Conservation (phyloP, 2,888 invertebrate species). For the Calliphora vomitoria region DNA sequence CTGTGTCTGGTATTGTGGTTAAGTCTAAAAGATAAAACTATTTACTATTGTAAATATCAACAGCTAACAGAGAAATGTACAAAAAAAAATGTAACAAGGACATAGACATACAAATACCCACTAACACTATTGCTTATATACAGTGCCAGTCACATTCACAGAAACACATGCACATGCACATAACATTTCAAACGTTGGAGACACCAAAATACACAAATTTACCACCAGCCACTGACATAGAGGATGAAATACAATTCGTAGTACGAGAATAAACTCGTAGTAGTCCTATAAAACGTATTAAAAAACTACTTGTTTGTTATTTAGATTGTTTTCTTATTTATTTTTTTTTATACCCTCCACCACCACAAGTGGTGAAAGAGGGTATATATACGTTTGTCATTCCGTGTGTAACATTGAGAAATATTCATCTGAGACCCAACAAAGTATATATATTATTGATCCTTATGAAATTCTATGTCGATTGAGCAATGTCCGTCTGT, state of each 20-base stretch:
- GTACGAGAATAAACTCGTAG: neutral
- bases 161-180: neutral
- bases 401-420: no score
- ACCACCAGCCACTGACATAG: slow-evolving; percentile 24
- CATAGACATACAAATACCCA: slow-evolving; percentile 17
- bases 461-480: no score
- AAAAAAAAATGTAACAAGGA: neutral
- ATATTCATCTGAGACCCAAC: no score
- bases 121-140: neutral
- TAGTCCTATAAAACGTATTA: slow-evolving; percentile 15
- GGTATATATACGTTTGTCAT: no score
- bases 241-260: slow-evolving; percentile 42
- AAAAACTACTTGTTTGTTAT: slow-evolving; percentile 33
- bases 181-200: neutral
- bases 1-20: slow-evolving; percentile 34
- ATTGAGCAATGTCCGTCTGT: no score
- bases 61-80: slow-evolving; percentile 38
- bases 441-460: no score
- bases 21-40: slow-evolving; percentile 65
- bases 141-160: neutral
- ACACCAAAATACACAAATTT: slow-evolving; percentile 36
- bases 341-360: no score
- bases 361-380: no score
- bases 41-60: slow-evolving; percentile 63
- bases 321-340: slow-evolving; percentile 16